Evolutionary conservation across 2,888 invertebrate species (phyloP).

Genomic region (Drosophila leonis): DNA sequence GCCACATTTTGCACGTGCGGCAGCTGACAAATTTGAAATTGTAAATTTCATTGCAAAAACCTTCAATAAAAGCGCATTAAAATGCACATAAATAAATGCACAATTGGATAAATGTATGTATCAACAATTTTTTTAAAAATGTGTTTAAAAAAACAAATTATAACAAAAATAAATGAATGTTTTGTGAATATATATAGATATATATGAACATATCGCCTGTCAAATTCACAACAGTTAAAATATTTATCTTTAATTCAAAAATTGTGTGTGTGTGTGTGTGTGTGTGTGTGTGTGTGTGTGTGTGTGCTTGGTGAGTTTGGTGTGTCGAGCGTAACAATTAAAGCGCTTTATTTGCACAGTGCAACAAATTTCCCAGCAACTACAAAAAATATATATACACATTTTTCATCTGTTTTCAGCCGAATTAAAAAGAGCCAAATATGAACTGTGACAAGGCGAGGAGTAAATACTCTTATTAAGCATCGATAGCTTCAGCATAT

Average conservation of each 20-base stretch:
- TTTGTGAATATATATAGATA: neutral
- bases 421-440: slow-evolving; percentile 11
- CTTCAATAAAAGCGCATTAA: slow-evolving; percentile 47
- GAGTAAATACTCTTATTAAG: neutral
- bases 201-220: slow-evolving; percentile 23
- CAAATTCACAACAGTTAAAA: slow-evolving; percentile 27
- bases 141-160: neutral
- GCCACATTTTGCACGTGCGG: slow-evolving; percentile 48
- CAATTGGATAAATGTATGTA: neutral
- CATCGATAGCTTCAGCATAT: too few relatives aligned
- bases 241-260: slow-evolving; percentile 50
- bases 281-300: neutral
- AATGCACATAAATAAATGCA: slow-evolving; percentile 46
- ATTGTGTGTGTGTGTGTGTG: slow-evolving; percentile 10
- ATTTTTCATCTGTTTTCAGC: slow-evolving; percentile 23
- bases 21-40: slow-evolving; percentile 49
- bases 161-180: neutral
- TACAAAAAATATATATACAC: neutral
- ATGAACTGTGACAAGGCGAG: neutral
- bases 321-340: slow-evolving; percentile 36
- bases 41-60: slow-evolving; percentile 13
- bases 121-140: neutral
- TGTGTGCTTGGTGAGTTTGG: neutral
- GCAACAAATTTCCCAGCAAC: slow-evolving; percentile 29
- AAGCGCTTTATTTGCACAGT: slow-evolving; percentile 38